Percentiles rank a stretch among this genome's conserved stretches.
These are phyloP conservation scores for Lasiurus cinereus DNA, from an alignment of 2,113 vertebrate species.

Conservation along the genomic window DNA sequence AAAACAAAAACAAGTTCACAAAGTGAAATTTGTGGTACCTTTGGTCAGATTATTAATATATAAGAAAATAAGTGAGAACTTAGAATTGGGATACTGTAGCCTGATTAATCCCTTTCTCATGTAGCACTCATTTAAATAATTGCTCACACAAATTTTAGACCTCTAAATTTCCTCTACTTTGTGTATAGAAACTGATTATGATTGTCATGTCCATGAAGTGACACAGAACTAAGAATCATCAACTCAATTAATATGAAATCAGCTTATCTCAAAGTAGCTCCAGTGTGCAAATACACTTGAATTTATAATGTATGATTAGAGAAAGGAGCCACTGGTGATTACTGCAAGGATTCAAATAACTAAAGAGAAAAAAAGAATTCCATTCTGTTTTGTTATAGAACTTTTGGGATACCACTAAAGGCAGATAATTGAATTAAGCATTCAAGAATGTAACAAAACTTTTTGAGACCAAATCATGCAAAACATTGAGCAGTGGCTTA, in stretches of 20 bases:
- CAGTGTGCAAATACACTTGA: conserved; percentile 48
- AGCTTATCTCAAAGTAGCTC: conserved; percentile 48
- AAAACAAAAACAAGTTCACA: background rate
- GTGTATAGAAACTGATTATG: conserved; percentile 73
- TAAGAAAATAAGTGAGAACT: conserved; percentile 50
- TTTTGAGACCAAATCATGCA: background rate
- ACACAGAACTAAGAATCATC: conserved; percentile 63
- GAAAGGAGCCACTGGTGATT: background rate
- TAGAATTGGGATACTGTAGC: conserved; percentile 12
- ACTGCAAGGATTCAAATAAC: conserved; percentile 31
- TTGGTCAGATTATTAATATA: conserved; percentile 10
- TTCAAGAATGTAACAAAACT: background rate
- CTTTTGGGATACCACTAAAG: background rate
- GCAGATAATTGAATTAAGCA: conserved; percentile 51
- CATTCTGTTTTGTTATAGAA: conserved; percentile 19
- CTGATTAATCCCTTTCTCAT: conserved; percentile 70
- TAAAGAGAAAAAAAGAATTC: background rate
- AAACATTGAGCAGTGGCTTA: background rate
- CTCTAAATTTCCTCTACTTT: conserved; percentile 51
- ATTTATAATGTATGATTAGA: conserved; percentile 30
- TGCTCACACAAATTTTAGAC: conserved; percentile 69
- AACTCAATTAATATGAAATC: conserved; percentile 68
- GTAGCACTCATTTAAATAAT: conserved; percentile 68
- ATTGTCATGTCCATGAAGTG: conserved; percentile 66
- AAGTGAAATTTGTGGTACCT: conserved; percentile 17